Percentiles rank a stretch among this genome's conserved stretches.
These are phyloP conservation scores for Poecilobothrus nobilitatus DNA, from an alignment of 2,888 invertebrate genomes.

Conservation along the genomic window DNA sequence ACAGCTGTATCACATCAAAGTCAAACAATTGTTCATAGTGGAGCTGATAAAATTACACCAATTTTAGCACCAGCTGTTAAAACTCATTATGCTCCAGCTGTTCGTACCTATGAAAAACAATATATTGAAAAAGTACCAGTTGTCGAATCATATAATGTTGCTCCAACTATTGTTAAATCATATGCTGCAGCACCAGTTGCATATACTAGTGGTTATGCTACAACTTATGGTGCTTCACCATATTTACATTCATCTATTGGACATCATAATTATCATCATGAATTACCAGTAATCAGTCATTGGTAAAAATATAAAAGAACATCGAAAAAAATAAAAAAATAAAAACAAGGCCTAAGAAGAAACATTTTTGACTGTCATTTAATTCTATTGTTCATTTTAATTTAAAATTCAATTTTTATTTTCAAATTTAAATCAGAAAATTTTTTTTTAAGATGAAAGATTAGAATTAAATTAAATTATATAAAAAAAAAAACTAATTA, in stretches of 20 bases:
- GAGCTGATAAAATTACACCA: constrained; percentile 36
- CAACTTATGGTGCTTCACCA: not conserved
- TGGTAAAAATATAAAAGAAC: not conserved
- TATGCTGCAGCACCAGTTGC: constrained; percentile 8
- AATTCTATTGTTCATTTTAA: not conserved
- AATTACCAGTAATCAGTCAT: not conserved
- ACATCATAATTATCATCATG: not conserved
- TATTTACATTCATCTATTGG: not conserved
- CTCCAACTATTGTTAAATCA: constrained; percentile 9
- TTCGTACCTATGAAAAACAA: constrained; percentile 14
- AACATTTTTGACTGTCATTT: constrained; percentile 1
- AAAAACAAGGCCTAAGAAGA: not conserved
- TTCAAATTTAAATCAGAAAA: not conserved
- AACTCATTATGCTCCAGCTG: constrained; percentile 24
- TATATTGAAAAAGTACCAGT: constrained; percentile 12
- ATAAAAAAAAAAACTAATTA: not conserved
- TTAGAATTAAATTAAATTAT: constrained; percentile 2
- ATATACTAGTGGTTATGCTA: not conserved
- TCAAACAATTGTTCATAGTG: constrained; percentile 45
- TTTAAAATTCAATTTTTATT: not conserved
- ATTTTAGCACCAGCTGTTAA: constrained; percentile 27
- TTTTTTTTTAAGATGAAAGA: not conserved
- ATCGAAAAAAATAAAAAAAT: no score
- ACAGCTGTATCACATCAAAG: constrained; percentile 45
- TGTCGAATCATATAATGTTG: constrained; percentile 13